phyloP scores from a whole-genome alignment of 2,888 invertebrate genomes.

The Amphipyra tragopoginis region DNA sequence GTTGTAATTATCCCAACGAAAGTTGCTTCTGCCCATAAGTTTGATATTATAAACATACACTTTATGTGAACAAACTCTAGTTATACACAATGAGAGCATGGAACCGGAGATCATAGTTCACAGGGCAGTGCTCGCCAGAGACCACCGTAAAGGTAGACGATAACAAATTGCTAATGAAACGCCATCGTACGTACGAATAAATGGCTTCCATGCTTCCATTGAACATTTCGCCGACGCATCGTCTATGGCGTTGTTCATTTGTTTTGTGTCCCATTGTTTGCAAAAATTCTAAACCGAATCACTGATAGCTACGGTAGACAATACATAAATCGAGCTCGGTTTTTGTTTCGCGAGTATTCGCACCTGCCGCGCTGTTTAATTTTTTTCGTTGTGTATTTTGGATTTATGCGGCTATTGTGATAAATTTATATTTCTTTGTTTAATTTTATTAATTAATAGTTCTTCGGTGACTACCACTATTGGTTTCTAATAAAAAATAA shows the following conservation, averaged over 20 bases:
- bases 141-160: slow-evolving; percentile 48
- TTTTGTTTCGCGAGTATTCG: slow-evolving; percentile 64
- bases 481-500: neutral
- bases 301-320: slow-evolving; percentile 62
- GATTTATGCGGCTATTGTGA: slow-evolving; percentile 40
- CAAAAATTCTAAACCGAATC: slow-evolving; percentile 68
- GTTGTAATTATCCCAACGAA: no score
- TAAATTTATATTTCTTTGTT: slow-evolving; percentile 42
- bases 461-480: slow-evolving; percentile 9
- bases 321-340: slow-evolving; percentile 66
- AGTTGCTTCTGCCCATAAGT: no score
- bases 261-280: slow-evolving; percentile 63
- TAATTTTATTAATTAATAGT: no score
- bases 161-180: slow-evolving; percentile 62
- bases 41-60: neutral
- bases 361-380: slow-evolving; percentile 63
- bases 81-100: slow-evolving; percentile 3
- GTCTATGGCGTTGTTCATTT: slow-evolving; percentile 57
- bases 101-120: slow-evolving; percentile 22
- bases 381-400: slow-evolving; percentile 59
- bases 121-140: slow-evolving; percentile 30
- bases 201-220: slow-evolving; percentile 52
- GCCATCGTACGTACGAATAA: slow-evolving; percentile 53
- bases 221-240: slow-evolving; percentile 56
- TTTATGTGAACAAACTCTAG: neutral